Evolutionary conservation across 2,888 invertebrate species (phyloP), one percentile per base, ranked within the genome.

Genomic region (Drosophila infuscata): DNA sequence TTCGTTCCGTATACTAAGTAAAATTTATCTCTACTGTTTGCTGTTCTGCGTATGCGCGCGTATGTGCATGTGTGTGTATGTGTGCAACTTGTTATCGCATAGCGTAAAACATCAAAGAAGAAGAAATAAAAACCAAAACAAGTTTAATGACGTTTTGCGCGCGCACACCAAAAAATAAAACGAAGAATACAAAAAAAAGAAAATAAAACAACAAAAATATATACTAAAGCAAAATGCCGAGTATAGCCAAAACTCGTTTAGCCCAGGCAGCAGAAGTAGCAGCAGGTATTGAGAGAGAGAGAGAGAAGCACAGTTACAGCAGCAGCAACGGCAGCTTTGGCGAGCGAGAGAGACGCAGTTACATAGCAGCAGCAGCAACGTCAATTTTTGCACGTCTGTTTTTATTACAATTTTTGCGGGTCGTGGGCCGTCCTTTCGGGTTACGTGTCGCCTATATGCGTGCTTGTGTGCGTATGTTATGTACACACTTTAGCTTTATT

Each of bases 91-190:
- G 90, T 89, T 88, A 89, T 82, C 87, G 89, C 90, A 90, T 86
- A 83, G 81, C 89, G 76, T 88, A 81, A 81, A 88, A 78, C 71
- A 69, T 71, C 67, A 70, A 78, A 76, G 69, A 78, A 75, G 68
- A 70, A 73, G 74, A 83, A 88, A 65, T 79, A 74, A 79, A 82
- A 82, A 88, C 76, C 82, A 90, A 91, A 91, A 91, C 91, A 84
- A 88, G 91, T 91, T 91, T 91, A 88, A 82, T 91, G 91, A 91
- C 91, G 90, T 87, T 87, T 89, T 88, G 82, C 84, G 79, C 88
- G 90, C 91, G 83, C 87, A 76, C 59, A 67, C 63, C 32, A 67
- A 63, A 61, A 71, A 61, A 71, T 68, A 71, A 74, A 61, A 69
- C 59, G 62, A 72, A 78, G 36, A 73, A 70, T 48, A 67, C 30